phyloP scores from a whole-genome alignment of 2,797 vertebrate genomes.

The Argya squamiceps region DNA sequence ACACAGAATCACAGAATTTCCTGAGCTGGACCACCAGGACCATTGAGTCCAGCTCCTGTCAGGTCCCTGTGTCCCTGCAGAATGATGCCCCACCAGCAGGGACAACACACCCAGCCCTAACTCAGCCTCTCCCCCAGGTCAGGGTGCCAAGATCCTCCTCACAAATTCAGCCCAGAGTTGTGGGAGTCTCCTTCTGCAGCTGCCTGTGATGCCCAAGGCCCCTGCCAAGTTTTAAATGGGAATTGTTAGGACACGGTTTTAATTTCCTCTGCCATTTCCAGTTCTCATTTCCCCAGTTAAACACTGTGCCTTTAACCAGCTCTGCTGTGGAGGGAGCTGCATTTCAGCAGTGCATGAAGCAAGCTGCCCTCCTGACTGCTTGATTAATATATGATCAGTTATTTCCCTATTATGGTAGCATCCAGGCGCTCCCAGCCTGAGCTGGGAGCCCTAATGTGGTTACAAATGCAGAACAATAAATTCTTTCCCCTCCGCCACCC shows the following conservation, averaged over 20 bases:
- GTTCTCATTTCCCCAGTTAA: neutral
- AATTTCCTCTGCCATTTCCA: slow-evolving; percentile 16
- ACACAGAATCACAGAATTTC: neutral
- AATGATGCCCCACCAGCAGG: neutral
- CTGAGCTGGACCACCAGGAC: neutral
- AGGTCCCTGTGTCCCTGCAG: neutral
- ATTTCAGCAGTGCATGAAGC: neutral
- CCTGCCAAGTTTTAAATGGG: neutral
- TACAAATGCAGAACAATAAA: slow-evolving; percentile 29
- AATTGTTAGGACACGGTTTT: neutral
- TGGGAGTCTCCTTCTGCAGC: neutral
- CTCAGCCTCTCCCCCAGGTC: neutral
- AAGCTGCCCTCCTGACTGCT: neutral
- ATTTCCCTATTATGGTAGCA: slow-evolving; percentile 56
- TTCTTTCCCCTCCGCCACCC: neutral
- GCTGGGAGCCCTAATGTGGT: slow-evolving; percentile 32
- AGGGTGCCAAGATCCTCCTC: neutral
- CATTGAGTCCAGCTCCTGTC: neutral
- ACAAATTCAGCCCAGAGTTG: neutral
- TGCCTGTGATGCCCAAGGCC: neutral
- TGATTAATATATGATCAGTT: slow-evolving; percentile 55
- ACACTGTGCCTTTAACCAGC: slow-evolving; percentile 14
- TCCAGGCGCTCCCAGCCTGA: neutral
- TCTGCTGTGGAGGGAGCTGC: neutral
- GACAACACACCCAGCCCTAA: neutral